Evolutionary conservation across 2,113 vertebrate genomes (phyloP), one percentile per base, ranked within the genome.

Genomic region (Acrocephalus kingi): DNA sequence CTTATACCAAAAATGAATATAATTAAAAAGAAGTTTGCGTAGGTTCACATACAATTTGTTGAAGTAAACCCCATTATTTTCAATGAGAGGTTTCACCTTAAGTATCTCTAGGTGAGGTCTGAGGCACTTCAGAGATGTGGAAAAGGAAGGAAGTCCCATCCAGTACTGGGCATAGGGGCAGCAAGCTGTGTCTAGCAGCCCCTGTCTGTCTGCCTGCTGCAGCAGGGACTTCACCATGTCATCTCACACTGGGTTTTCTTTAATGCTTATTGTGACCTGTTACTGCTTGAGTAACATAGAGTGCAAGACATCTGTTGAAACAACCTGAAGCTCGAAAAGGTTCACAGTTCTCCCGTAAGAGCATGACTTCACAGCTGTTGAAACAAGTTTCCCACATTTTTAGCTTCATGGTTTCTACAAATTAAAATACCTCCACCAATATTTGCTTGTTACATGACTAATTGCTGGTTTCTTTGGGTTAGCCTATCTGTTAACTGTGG

Each of bases 21-120:
- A 63, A 17, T n/a, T 6, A 4, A 28, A n/a, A 35, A 27, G 2
- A 51, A 7, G 0, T 17, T 83, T 43, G 2, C 3, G 9, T 55
- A 46, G 17, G 28, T 80, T 86, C 25, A 56, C 14, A 39, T 30
- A 11, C 7, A 55, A 22, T 27, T 94, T 5, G 0, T 59, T 78
- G 30, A 87, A 30, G 5, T 23, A 54, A 81, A 61, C 1, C 6
- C 1, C 5, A 6, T 33, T 67, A 43, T 71, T 43, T 73, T 73
- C 25, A 81, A 81, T n/a, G 13, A 33, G 10, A 81, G 7, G 1
- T 6, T 69, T 93, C n/a, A 72, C 20, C 27, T 63, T 6, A 43
- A 20, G 6, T 68, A 28, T 21, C 17, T 71, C 13, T 74, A 25
- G 20, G 24, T 54, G 28, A 69, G 9, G 14, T n/a, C 41, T 61